These are phyloP conservation scores for Myotis brandtii DNA, from an alignment of 2,113 vertebrate species.

Conservation along the genomic window DNA sequence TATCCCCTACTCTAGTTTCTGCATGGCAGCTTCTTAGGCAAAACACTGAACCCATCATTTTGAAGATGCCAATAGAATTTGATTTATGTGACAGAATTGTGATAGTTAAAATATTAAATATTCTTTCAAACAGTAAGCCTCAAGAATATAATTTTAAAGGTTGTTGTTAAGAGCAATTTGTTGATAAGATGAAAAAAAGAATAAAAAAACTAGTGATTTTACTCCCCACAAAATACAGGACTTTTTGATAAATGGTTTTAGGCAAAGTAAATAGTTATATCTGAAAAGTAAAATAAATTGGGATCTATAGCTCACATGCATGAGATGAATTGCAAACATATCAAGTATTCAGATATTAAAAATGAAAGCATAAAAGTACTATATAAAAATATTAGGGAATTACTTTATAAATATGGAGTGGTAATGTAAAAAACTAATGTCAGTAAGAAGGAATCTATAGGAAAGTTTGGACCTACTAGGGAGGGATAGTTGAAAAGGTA, in stretches of 20 bases:
- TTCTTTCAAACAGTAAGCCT: not conserved
- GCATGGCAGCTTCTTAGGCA: not conserved
- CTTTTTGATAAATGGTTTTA: conserved; percentile 4
- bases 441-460: not conserved
- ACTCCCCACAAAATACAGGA: not conserved
- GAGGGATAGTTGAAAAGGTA: not conserved
- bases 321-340: not conserved
- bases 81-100: not conserved
- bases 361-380: not conserved
- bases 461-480: not conserved
- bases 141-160: not conserved
- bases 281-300: conserved; percentile 37
- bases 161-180: not conserved
- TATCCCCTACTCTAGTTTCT: not conserved
- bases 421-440: not conserved
- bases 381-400: not conserved
- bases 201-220: not conserved
- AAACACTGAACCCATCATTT: not conserved
- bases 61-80: not conserved
- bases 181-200: not conserved
- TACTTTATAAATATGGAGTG: not conserved
- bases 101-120: conserved; percentile 15
- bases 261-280: not conserved
- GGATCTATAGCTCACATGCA: not conserved
- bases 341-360: conserved; percentile 36